phyloP scores from a whole-genome alignment of 2,113 vertebrate genomes.

The Bubo bubo region DNA sequence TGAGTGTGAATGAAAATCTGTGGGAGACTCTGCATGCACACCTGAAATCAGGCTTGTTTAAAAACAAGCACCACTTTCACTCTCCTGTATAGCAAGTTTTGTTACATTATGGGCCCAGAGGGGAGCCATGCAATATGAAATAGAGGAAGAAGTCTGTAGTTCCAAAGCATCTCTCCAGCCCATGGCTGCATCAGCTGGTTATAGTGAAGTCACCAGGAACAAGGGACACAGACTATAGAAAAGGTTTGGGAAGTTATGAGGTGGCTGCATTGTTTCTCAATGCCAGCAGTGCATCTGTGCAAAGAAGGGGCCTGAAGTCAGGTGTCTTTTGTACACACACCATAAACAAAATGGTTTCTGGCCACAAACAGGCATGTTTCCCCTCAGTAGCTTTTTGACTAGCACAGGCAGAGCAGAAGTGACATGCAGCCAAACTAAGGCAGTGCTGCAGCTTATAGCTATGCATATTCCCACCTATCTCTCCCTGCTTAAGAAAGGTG shows the following conservation, averaged over 20 bases:
- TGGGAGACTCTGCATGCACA: not conserved
- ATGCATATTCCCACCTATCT: not conserved
- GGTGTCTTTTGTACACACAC: not conserved
- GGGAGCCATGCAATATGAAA: accelerated
- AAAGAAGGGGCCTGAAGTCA: not conserved
- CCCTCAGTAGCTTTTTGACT: not conserved
- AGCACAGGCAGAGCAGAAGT: not conserved
- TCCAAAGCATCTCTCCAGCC: not conserved
- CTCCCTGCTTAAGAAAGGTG: not conserved
- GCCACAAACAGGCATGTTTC: not conserved
- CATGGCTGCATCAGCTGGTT: not conserved
- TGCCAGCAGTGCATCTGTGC: not conserved
- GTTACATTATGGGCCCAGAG: accelerated
- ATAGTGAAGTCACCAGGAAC: not conserved
- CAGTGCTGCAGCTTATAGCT: not conserved
- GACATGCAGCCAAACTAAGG: not conserved
- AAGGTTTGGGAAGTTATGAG: not conserved
- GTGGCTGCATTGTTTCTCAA: not conserved
- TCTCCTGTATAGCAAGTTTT: not conserved
- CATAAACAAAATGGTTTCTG: not conserved
- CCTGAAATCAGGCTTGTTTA: not conserved
- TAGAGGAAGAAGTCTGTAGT: not conserved
- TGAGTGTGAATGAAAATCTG: not conserved
- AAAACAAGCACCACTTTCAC: not conserved
- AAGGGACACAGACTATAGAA: not conserved